Evolutionary conservation across 2,888 invertebrate genomes (phyloP).

Genomic region (Leptothorax acervorum): DNA sequence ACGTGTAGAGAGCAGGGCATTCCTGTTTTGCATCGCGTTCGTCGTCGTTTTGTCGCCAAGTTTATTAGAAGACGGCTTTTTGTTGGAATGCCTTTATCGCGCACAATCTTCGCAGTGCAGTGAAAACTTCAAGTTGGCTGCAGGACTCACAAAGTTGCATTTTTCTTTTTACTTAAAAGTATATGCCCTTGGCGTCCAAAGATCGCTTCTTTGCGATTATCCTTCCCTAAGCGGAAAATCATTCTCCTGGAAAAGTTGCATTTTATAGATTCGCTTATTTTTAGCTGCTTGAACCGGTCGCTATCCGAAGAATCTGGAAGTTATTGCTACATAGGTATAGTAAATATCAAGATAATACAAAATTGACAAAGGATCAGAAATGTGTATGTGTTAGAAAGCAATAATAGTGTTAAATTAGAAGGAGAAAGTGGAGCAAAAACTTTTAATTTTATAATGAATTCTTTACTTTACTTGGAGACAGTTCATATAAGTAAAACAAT

Average conservation of each 20-base stretch:
- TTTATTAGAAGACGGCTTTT: slow-evolving; percentile 73
- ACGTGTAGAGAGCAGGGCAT: slow-evolving; percentile 39
- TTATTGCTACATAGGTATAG: too few species aligned
- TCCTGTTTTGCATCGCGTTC: slow-evolving; percentile 58
- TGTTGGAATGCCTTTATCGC: slow-evolving; percentile 51
- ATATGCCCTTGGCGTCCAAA: neutral
- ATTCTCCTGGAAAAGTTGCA: neutral
- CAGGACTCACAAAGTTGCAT: neutral
- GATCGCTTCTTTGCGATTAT: slow-evolving; percentile 37
- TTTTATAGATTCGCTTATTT: slow-evolving; percentile 25
- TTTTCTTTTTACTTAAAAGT: slow-evolving; percentile 6
- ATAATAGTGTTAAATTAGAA: neutral
- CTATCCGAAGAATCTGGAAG: neutral
- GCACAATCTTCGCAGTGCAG: slow-evolving; percentile 58
- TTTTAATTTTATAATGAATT: neutral
- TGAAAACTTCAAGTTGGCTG: slow-evolving; percentile 55
- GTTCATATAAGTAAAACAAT: slow-evolving; percentile 11
- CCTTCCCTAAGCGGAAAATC: neutral
- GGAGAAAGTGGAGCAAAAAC: neutral
- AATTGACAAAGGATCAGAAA: neutral
- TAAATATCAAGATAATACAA: neutral
- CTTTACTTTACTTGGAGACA: neutral
- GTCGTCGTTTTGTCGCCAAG: slow-evolving; percentile 65
- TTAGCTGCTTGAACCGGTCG: neutral
- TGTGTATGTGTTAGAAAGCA: neutral